Evolutionary conservation across 2,113 vertebrate genomes (phyloP), one percentile per base, ranked within the genome.

Genomic region (Gobius niger): DNA sequence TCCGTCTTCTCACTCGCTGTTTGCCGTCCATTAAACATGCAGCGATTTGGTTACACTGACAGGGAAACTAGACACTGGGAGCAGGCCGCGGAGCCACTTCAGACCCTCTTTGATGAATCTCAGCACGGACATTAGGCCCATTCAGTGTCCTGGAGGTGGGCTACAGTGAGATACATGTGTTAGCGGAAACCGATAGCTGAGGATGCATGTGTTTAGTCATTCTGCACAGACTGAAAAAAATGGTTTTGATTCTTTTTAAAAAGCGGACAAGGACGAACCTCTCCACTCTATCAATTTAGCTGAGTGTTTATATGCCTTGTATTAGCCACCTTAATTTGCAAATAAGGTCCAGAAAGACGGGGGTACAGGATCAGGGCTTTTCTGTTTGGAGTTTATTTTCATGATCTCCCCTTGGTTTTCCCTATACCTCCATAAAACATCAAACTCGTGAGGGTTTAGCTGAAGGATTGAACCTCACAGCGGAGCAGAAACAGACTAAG

Each of bases 31-130:
- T 84, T 87, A 87, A 84, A 87, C 61, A 81, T 64, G 84, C 15
- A 63, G 70, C 44, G 72, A 88, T 88, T 87, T 12, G 73, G 85
- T 88, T 89, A 84, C 88, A 79, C 15, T 81, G 85, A 82, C 72
- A 78, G 65, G 74, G 83, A 83, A 87, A 88, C 81, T 76, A 69
- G 72, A 81, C 78, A 73, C 82, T 66, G 66, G 24, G 63, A n/a
- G 1, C 50, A 12, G 47, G 65, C 67, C 67, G 51, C 46, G 5
- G 40, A 60, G 57, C n/a, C 72, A 63, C 60, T 34, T 68, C 75
- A 34, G 34, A 41, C 63, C 10, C 44, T 63, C 64, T 76, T 68
- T 69, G 67, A 73, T 82, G 47, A 65, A 57, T 71, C 7, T 65
- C 51, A 63, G 14, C 9, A 46, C 50, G 12, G 41, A 77, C 63